phyloP scores from a whole-genome alignment of 2,113 vertebrate species.

The Triplophysa dalaica region DNA sequence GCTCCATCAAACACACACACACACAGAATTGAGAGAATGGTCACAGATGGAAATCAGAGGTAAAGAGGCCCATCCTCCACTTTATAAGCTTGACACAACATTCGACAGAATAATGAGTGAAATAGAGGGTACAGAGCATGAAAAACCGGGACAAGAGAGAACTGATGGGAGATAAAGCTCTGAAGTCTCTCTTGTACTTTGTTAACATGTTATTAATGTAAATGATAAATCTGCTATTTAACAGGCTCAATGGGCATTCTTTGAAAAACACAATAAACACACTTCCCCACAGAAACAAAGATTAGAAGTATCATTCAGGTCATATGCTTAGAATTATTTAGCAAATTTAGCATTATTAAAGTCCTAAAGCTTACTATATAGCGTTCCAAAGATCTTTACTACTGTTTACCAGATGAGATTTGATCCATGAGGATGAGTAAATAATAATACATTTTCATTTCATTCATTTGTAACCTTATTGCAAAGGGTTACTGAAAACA shows the following conservation, averaged over 20 bases:
- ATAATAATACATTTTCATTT: too few species aligned
- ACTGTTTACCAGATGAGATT: too few species aligned
- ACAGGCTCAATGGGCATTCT: neutral
- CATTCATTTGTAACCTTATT: too few species aligned
- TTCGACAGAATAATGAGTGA: too few species aligned
- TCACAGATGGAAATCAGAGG: conserved; percentile 39
- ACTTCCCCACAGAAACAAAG: neutral
- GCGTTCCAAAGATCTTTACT: too few species aligned
- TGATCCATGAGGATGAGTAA: too few species aligned
- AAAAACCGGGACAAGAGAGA: conserved; percentile 1
- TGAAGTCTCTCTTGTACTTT: neutral
- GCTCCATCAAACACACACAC: conserved; percentile 49
- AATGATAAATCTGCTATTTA: conserved; percentile 17
- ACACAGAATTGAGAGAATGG: conserved; percentile 42
- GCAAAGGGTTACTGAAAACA: too few species aligned
- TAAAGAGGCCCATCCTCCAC: conserved; percentile 2
- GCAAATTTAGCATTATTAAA: too few species aligned
- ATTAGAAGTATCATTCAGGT: too few species aligned
- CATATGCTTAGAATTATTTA: too few species aligned
- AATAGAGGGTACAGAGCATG: neutral
- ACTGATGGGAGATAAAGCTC: neutral
- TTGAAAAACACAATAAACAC: neutral
- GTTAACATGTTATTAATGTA: neutral
- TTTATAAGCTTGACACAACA: neutral
- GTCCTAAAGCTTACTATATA: too few species aligned